A percentile compares a stretch with the other conserved stretches of the same genome.
phyloP scores from a whole-genome alignment of 1,140 invertebrate species.

The Danaus melanippus region DNA sequence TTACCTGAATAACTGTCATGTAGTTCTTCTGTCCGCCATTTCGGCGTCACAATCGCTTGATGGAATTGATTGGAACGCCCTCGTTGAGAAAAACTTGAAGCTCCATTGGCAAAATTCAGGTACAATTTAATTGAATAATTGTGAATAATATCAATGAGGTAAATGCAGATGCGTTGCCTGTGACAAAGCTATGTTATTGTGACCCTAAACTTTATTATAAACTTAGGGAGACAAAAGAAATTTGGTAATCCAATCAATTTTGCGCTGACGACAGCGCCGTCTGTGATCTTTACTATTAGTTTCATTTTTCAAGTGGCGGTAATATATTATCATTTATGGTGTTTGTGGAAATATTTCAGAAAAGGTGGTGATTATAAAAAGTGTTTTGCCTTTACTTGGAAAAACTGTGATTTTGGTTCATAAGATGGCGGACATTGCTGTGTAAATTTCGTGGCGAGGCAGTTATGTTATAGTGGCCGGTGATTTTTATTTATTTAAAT shows the following conservation, averaged over 20 bases:
- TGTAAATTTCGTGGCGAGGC: constrained; percentile 8
- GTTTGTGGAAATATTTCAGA: constrained; percentile 20
- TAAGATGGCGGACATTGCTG: constrained; percentile 35
- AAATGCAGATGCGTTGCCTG: background rate
- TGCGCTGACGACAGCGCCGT: constrained; percentile 50
- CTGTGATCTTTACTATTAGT: constrained; percentile 41
- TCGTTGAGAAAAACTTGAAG: constrained; percentile 57
- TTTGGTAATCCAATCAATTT: constrained; percentile 8
- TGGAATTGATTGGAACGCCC: constrained; percentile 61
- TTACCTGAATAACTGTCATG: constrained; percentile 1
- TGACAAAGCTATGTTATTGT: constrained; percentile 5
- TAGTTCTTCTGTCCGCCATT: constrained; percentile 42
- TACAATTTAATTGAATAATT: constrained; percentile 23
- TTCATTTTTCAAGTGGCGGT: constrained; percentile 41
- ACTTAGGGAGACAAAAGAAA: constrained; percentile 5
- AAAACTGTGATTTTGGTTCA: constrained; percentile 10
- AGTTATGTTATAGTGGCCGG: background rate
- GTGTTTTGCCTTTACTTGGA: constrained; percentile 7
- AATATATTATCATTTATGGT: constrained; percentile 33
- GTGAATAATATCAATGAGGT: constrained; percentile 2
- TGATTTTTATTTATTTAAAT: too few relatives aligned
- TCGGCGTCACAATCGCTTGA: constrained; percentile 53
- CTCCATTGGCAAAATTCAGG: constrained; percentile 29
- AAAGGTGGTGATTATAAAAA: constrained; percentile 5
- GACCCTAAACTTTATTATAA: constrained; percentile 4